Conservation (phyloP, 2,888 invertebrate genomes). For the Diarsia brunnea region DNA sequence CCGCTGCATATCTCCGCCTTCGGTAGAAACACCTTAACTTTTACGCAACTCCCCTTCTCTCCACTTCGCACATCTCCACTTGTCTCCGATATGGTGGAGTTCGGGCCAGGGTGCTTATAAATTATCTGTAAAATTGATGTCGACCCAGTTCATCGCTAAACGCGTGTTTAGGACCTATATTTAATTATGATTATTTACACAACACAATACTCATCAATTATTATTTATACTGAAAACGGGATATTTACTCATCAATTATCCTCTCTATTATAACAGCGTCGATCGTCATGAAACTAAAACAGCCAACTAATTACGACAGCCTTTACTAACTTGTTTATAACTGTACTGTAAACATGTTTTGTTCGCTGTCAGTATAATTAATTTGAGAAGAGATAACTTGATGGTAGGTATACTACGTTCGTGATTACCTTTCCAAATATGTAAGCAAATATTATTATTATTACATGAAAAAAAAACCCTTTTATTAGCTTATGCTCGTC, state of each 20-base stretch:
- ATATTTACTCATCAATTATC: constrained; percentile 6
- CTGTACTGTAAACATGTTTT: constrained; percentile 6
- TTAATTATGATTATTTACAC: neutral
- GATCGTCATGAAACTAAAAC: constrained; percentile 25
- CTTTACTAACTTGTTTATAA: constrained; percentile 24
- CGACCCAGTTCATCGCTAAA: neutral
- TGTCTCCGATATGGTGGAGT: neutral
- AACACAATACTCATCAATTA: constrained; percentile 16
- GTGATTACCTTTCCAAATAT: neutral
- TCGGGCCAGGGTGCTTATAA: neutral
- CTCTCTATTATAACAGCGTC: neutral
- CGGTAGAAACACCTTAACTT: too few relatives aligned
- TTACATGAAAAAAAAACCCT: neutral
- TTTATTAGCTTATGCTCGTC: too few relatives aligned
- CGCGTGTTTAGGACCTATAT: neutral
- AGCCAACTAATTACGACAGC: constrained; percentile 16
- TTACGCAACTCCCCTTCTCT: too few relatives aligned
- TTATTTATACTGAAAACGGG: too few relatives aligned
- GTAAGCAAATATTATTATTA: neutral
- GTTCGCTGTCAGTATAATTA: constrained; percentile 21
- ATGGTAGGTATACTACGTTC: neutral
- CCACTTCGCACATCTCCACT: too few relatives aligned
- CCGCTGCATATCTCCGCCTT: too few relatives aligned
- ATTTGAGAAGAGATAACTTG: constrained; percentile 23
- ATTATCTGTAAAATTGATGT: neutral